Evolutionary conservation across 2,888 invertebrate species (phyloP), one percentile per base, ranked within the genome.

Genomic region (Noctua pronuba): DNA sequence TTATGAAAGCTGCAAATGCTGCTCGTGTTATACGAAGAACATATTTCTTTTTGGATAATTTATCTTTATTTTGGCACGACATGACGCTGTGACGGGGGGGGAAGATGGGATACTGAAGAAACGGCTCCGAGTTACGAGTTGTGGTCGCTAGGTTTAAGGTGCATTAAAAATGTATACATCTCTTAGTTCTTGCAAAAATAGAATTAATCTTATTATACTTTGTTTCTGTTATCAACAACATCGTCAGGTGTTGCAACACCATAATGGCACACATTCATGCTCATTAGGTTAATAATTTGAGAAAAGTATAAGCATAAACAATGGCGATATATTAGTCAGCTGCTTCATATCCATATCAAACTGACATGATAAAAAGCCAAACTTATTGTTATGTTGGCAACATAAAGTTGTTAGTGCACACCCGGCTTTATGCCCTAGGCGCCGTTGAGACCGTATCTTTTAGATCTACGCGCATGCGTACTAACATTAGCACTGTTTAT

Each of bases 381-480:
- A 83, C 66, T 85, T 82, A 83, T 78, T 46, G 68, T 84, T 75
- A 80, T 79, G 78, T 73, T 80, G 70, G 58, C 69, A 79, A 80
- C 80, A 80, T 76, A 75, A 87, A 82, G 69, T 70, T 58, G 73
- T 70, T 13, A 75, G 83, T 82, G 86, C 83, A 83, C 84, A 86
- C 86, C 85, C 69, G 83, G 85, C 90, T 73, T 89, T 88, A 91
- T 84, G 80, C 82, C 82, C 76, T 82, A 87, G 91, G 91, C 92
- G 91, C 92, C 92, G 89, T 84, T 86, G 83, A 80, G 89, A 83
- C 89, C 88, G 80, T 94, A 93, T 94, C 93, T 92, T 79, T 87
- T 88, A 89, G 89, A 95, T 95, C 94, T 93, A 91, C 90, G 92
- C 92, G 90, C 91, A 92, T 93, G 93, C 93, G 92, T 92, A 91